Base-by-base conservation (phyloP, 2,113 vertebrate genomes). In the Etia nguti region DNA sequence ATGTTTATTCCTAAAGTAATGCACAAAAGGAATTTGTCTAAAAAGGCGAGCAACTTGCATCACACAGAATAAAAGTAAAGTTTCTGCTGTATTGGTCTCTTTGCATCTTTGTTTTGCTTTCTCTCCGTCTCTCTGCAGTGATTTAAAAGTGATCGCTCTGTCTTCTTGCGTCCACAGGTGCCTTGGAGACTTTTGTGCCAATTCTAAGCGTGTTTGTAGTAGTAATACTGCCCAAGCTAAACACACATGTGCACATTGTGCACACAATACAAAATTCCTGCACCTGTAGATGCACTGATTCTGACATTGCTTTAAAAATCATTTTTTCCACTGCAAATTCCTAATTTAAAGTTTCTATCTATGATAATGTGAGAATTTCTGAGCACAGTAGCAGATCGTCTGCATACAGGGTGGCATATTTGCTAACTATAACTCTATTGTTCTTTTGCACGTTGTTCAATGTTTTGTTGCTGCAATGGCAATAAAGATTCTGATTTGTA, bases 81-180 rank as follows among this genome's bases (percentile, higher is more conserved):
- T 86, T 82, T 52, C 20, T 77, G 84, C 55, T 81, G 10, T 10
- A 3, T 48, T 48, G 16, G 29, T 86, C 56, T 84, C 65, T 75
- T 29, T 80, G 81, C 24, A 34, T 70, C 57, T 73, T 70, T 57
- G n/a, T 50, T 48, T 75, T 48, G 8, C 0, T 68, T 65, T 65
- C 20, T 11, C 24, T 18, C 15, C 15, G 41, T 34, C 73, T 36
- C 79, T 12, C 15, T 34, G 41, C 34, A 38, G 83, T 82, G 90
- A 87, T 90, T 93, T 89, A 83, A 34, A 8, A 3, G 46, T 85
- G 90, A 92, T 94, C 88, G 93, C 55, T 2, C 46, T 52, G 79
- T 79, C 57, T 83, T 15, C 22, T 38, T 83, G 73, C 81, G 86
- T 79, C 90, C 92, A 85, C 36, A 90, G 70, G 86, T 7, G 18